Evolutionary conservation across 2,888 invertebrate genomes (phyloP).

Genomic region (Adelphocoris suturalis): DNA sequence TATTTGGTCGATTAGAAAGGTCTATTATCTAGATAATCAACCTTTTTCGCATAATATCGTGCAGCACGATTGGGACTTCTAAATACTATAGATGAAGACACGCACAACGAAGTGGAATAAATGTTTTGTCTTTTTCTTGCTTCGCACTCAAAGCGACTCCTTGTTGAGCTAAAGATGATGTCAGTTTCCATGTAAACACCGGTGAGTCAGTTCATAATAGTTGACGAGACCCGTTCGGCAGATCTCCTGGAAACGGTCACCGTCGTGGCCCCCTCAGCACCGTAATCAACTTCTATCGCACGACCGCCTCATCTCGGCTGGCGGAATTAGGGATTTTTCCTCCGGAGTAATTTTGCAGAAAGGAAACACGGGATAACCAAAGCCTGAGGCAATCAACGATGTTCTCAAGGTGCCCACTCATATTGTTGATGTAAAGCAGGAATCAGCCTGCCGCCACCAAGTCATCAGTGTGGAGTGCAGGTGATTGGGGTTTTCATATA

Average conservation of each 20-base stretch:
- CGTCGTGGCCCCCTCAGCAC: neutral
- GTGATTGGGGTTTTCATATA: no score
- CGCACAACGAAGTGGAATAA: neutral
- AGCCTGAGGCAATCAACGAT: no score
- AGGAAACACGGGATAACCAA: no score
- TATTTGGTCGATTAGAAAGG: no score
- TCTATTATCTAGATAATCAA: no score
- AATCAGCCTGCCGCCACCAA: no score
- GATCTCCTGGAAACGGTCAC: slow-evolving; percentile 20
- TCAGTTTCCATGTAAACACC: slow-evolving; percentile 53
- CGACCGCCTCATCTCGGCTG: neutral
- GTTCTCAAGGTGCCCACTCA: no score
- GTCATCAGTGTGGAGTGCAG: no score
- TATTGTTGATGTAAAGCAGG: no score
- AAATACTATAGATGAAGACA: neutral
- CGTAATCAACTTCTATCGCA: neutral
- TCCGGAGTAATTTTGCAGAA: no score
- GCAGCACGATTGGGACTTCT: no score
- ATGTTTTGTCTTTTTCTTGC: neutral
- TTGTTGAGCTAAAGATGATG: slow-evolving; percentile 51
- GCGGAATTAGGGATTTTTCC: neutral
- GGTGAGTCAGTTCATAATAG: slow-evolving; percentile 45
- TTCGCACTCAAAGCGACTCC: neutral
- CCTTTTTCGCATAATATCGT: no score
- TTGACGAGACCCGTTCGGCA: slow-evolving; percentile 6